Evolutionary conservation across 2,113 vertebrate genomes (phyloP).

Genomic region (Alligator mississippiensis): DNA sequence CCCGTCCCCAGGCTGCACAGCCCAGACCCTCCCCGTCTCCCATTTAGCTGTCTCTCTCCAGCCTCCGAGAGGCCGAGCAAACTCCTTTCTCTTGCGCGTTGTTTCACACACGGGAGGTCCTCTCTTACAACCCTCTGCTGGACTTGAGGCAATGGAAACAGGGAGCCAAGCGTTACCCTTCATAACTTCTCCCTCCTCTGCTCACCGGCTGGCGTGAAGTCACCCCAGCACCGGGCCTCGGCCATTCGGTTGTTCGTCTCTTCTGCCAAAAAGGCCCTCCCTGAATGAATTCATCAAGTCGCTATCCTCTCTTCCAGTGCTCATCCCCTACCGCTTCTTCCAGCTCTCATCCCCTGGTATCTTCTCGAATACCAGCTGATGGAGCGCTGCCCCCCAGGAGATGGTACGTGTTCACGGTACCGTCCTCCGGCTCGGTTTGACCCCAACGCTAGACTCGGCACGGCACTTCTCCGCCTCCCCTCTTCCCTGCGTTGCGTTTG

Average conservation of each 20-base stretch:
- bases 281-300: rapidly evolving
- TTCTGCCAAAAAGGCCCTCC: neutral
- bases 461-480: neutral
- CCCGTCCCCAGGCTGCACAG: too few species aligned
- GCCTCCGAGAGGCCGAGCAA: neutral
- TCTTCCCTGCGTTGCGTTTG: rapidly evolving
- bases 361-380: neutral
- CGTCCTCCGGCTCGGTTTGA: neutral
- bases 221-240: neutral
- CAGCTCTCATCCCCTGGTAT: neutral
- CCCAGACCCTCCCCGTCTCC: neutral
- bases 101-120: neutral
- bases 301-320: neutral
- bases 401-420: neutral
- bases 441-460: rapidly evolving
- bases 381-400: neutral
- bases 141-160: too few species aligned
- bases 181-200: neutral
- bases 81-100: neutral
- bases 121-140: neutral
- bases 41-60: neutral
- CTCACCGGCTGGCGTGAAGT: neutral
- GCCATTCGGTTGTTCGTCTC: neutral
- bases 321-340: rapidly evolving
- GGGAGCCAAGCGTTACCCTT: neutral